These are phyloP conservation scores for Anseranas semipalmata DNA, from an alignment of 2,113 vertebrate species.

Conservation along the genomic window DNA sequence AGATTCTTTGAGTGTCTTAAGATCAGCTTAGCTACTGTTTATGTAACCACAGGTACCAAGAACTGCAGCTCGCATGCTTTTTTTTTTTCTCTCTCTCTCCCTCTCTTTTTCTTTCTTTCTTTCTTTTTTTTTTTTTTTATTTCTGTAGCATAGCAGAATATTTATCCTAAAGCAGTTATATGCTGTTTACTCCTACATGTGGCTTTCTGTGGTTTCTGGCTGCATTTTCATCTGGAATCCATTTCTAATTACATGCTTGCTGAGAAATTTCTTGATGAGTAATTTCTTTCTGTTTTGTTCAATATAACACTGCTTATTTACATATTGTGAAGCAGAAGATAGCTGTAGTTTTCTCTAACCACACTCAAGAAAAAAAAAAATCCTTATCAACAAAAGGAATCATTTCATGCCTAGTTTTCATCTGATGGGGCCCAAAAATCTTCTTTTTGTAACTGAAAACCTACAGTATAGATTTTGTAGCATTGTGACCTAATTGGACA, in stretches of 20 bases:
- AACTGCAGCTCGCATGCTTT: background rate
- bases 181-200: slow-evolving; percentile 24
- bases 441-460: background rate
- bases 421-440: background rate
- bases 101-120: no score
- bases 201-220: background rate
- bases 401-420: fast-evolving
- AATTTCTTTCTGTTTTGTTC: slow-evolving; percentile 30
- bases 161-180: slow-evolving; percentile 16
- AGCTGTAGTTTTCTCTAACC: background rate
- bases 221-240: slow-evolving; percentile 33
- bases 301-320: background rate
- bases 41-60: background rate
- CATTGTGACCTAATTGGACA: background rate
- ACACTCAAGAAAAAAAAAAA: background rate
- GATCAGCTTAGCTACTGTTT: background rate
- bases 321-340: background rate
- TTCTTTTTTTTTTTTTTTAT: background rate
- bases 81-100: background rate
- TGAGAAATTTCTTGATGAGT: slow-evolving; percentile 42
- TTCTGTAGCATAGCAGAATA: background rate
- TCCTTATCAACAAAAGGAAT: background rate
- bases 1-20: background rate
- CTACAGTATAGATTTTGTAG: background rate
- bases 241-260: slow-evolving; percentile 42